Conservation (phyloP, 2,888 invertebrate genomes). For the Synergus laeviventris region DNA sequence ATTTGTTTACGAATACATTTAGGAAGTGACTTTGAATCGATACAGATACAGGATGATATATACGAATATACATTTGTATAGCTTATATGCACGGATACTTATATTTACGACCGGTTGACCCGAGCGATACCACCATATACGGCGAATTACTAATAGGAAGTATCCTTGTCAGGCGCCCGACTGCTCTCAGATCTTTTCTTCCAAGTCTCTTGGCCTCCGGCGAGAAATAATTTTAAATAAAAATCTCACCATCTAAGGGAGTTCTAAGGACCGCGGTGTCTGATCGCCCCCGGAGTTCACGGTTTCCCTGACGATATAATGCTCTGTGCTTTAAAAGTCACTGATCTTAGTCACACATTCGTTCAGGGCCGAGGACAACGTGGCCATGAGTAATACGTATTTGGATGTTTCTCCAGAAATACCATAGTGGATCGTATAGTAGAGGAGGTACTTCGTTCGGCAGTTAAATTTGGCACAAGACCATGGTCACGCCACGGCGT, state of each 20-base stretch:
- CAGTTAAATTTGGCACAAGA: slow-evolving; percentile 35
- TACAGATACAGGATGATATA: slow-evolving; percentile 43
- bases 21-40: slow-evolving; percentile 63
- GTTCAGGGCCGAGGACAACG: slow-evolving; percentile 51
- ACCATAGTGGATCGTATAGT: neutral
- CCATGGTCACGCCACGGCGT: slow-evolving; percentile 6
- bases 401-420: slow-evolving; percentile 32
- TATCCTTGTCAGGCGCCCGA: slow-evolving; percentile 64
- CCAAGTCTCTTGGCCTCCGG: slow-evolving; percentile 60
- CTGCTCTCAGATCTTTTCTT: slow-evolving; percentile 42
- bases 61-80: slow-evolving; percentile 29
- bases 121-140: slow-evolving; percentile 61
- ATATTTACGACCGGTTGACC: slow-evolving; percentile 60
- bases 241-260: slow-evolving; percentile 70
- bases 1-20: slow-evolving; percentile 57
- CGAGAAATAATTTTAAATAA: slow-evolving; percentile 63
- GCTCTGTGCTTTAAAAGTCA: slow-evolving; percentile 44
- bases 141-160: slow-evolving; percentile 66
- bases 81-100: slow-evolving; percentile 42
- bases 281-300: slow-evolving; percentile 49
- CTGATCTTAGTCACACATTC: slow-evolving; percentile 49
- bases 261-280: slow-evolving; percentile 63
- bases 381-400: slow-evolving; percentile 50
- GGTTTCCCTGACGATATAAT: slow-evolving; percentile 48
- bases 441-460: neutral